A percentile compares a stretch with the other conserved stretches of the same genome.
These are phyloP conservation scores for Drosophila pallidifrons DNA, from an alignment of 1,140 invertebrate species.

Conservation along the genomic window DNA sequence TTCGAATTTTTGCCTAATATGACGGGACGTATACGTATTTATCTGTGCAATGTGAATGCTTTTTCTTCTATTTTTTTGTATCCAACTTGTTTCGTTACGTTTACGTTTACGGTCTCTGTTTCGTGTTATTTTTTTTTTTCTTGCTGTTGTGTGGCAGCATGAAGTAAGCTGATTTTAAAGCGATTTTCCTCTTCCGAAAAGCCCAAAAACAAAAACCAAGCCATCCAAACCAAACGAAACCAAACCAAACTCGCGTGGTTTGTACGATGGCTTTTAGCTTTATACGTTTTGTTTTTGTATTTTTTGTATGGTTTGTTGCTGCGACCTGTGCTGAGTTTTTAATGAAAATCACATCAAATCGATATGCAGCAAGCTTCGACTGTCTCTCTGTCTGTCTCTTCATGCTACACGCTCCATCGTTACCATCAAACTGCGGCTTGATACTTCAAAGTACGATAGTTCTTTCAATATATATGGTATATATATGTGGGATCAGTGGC, in stretches of 20 bases:
- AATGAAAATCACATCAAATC: constrained; percentile 82
- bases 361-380: constrained; percentile 61
- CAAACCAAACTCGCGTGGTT: constrained; percentile 53
- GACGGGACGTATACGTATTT: constrained; percentile 41
- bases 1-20: constrained; percentile 44
- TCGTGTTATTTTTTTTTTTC: constrained; percentile 34
- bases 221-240: constrained; percentile 13
- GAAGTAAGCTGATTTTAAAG: constrained; percentile 66
- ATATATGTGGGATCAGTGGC: constrained; percentile 25
- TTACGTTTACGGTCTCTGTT: constrained; percentile 31
- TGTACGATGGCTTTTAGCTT: constrained; percentile 51
- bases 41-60: constrained; percentile 38
- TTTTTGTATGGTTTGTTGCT: constrained; percentile 56
- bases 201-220: constrained; percentile 19
- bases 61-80: constrained; percentile 29
- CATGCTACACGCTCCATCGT: not conserved
- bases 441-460: too few relatives aligned
- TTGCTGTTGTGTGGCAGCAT: not conserved
- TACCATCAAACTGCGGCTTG: constrained; percentile 39
- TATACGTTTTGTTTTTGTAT: constrained; percentile 7
- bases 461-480: not conserved
- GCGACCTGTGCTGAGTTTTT: constrained; percentile 71
- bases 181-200: constrained; percentile 45
- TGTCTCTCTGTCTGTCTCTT: constrained; percentile 1
- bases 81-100: not conserved